Percentiles rank a stretch among this genome's conserved stretches.
These are phyloP conservation scores for Myoxocephalus aenaeus DNA, from an alignment of 2,797 vertebrate species.

Conservation along the genomic window DNA sequence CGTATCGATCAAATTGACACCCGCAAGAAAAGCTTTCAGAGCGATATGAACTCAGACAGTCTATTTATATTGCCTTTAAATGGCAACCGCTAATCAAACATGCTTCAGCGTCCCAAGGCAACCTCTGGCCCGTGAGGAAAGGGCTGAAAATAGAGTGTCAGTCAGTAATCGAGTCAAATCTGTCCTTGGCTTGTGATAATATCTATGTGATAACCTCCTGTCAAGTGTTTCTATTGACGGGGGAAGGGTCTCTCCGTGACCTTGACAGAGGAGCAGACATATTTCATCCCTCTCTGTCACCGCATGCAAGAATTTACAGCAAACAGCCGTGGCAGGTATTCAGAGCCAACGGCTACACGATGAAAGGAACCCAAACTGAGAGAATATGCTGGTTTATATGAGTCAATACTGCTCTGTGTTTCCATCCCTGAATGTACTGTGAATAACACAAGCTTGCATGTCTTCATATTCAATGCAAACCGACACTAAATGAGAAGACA, in stretches of 20 bases:
- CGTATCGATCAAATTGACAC: neutral
- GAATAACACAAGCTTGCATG: conserved; percentile 3
- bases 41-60: neutral
- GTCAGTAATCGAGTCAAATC: conserved; percentile 18
- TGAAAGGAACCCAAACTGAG: conserved; percentile 52
- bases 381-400: conserved; percentile 25
- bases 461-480: conserved; percentile 20
- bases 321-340: conserved; percentile 44
- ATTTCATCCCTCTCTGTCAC: conserved; percentile 24
- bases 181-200: conserved; percentile 32
- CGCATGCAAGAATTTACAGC: conserved; percentile 45
- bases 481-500: neutral
- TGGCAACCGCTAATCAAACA: conserved; percentile 35
- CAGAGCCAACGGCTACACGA: conserved; percentile 43
- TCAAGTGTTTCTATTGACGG: conserved; percentile 20
- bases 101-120: conserved; percentile 21
- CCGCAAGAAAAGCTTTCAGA: neutral
- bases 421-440: conserved; percentile 36
- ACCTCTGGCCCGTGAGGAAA: conserved; percentile 51
- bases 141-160: conserved; percentile 48
- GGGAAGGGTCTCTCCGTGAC: conserved; percentile 17
- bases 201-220: conserved; percentile 49
- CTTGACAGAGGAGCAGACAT: conserved; percentile 42
- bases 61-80: conserved; percentile 26
- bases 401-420: conserved; percentile 36